Conservation (phyloP, 64 coral and sea anemone genomes). For the Platygyra sinensis region DNA sequence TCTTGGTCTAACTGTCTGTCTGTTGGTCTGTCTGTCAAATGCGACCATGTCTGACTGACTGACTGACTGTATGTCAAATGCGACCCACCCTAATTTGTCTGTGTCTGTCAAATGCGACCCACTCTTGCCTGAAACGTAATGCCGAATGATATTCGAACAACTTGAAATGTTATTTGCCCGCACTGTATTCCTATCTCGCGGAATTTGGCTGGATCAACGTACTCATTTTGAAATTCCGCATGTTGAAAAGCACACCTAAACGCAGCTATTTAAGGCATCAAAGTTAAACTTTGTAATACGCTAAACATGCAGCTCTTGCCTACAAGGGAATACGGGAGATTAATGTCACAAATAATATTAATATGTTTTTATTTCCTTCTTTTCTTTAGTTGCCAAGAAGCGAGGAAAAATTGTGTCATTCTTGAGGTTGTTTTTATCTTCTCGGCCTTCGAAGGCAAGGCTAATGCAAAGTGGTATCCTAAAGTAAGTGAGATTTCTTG, state of each 20-base stretch:
- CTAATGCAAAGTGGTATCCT: slow-evolving; percentile 91
- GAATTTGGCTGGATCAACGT: too few species aligned
- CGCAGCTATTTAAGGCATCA: background rate
- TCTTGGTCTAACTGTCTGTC: too few species aligned
- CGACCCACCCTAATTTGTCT: background rate
- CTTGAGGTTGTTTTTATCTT: slow-evolving; percentile 81
- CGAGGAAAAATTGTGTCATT: slow-evolving; percentile 94
- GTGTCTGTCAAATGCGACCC: background rate
- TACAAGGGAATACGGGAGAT: too few species aligned
- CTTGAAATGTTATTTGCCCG: background rate
- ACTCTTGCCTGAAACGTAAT: background rate
- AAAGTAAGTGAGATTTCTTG: slow-evolving; percentile 72
- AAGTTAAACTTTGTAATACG: too few species aligned
- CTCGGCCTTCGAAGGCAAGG: slow-evolving; percentile 81
- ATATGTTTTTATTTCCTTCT: background rate
- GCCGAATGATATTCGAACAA: too few species aligned
- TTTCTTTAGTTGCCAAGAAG: slow-evolving; percentile 88
- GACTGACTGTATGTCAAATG: background rate
- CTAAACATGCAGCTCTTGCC: too few species aligned
- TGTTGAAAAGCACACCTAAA: too few species aligned
- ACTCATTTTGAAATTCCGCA: too few species aligned
- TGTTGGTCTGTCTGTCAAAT: background rate
- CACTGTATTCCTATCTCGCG: background rate
- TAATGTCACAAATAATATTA: too few species aligned
- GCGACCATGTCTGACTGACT: background rate